These are phyloP conservation scores for Corythornis vintsioides DNA, from an alignment of 2,113 vertebrate genomes.

Conservation along the genomic window DNA sequence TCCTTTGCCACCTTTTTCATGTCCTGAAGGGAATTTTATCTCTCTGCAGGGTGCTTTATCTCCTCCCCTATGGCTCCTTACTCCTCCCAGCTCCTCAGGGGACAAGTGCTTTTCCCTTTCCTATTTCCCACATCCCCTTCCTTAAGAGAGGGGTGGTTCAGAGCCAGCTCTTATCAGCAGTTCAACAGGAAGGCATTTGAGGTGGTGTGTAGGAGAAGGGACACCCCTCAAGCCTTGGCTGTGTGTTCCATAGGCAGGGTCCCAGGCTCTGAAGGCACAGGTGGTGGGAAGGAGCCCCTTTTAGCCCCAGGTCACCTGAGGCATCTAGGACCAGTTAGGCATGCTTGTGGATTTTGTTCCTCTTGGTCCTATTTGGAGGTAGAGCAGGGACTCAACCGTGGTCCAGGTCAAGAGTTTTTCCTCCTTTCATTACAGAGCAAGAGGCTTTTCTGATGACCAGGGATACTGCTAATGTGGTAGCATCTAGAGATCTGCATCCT, in stretches of 20 bases:
- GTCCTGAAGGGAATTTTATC: not conserved
- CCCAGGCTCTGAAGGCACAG: not conserved
- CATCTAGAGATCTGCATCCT: not conserved
- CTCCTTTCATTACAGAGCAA: conserved; percentile 37
- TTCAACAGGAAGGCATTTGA: not conserved
- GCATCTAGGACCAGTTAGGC: not conserved
- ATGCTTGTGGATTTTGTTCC: not conserved
- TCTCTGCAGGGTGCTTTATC: not conserved
- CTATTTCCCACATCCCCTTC: not conserved
- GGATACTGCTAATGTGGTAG: not conserved
- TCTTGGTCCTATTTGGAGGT: not conserved
- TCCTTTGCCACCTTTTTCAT: not conserved
- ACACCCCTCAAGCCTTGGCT: not conserved
- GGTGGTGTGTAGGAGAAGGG: not conserved
- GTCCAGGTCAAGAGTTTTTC: conserved; percentile 44
- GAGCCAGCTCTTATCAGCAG: not conserved
- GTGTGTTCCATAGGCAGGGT: not conserved
- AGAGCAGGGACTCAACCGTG: not conserved
- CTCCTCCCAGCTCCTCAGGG: accelerated
- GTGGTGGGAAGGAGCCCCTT: not conserved
- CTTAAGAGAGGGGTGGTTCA: not conserved
- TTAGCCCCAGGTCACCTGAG: not conserved
- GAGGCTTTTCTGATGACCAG: conserved; percentile 27
- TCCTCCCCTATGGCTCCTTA: not conserved
- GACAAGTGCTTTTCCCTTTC: accelerated